Base-by-base conservation (phyloP, 35 echinoderm and acorn worm species). In the Heliocidaris tuberculata region DNA sequence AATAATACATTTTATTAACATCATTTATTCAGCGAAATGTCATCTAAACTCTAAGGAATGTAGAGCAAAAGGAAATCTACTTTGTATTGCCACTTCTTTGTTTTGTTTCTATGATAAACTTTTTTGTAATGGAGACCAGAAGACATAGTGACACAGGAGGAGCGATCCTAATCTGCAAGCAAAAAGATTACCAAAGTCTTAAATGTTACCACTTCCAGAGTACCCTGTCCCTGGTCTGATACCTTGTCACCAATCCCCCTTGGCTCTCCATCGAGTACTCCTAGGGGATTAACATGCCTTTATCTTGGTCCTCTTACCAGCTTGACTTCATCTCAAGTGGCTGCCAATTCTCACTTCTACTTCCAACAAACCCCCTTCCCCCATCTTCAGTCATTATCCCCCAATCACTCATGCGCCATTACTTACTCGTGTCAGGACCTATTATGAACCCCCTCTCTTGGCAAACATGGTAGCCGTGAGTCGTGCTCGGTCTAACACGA, bases 261-360 rank as follows among this genome's bases (percentile, higher is more conserved):
- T 19, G 87, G 87, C 87, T 24, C 47, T 32, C 11, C 87, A 27
- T 78, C 65, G 27, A 78, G 65, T n/a, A n/a, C 65, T 78, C 65
- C 27, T 78, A 27, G 21, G 65, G 65, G 65, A 78, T 78, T 78
- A 78, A 78, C 65, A 78, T 27, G 19, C 65, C 19, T 78, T 78
- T 78, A 78, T 78, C 65, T 78, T 24, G 7, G 27, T 27, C 65
- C 65, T 78, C 65, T 78, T 78, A 78, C 87, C 87, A n/a, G 87
- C 13, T 89, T 89, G 87, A 89, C 87, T 89, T 89, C 87, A 89
- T 31, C 32, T 89, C 87, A 89, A 89, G 87, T 47, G 87, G 87
- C 24, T 89, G 31, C 31, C 31, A 89, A 32, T 89, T 89, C 87
- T 89, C 65, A 78, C 65, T n/a, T 78, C 1, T n/a, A 78, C 7